Evolutionary conservation across 2,888 invertebrate genomes (phyloP), one percentile per base, ranked within the genome.

Genomic region (Drosophila setosimentum): DNA sequence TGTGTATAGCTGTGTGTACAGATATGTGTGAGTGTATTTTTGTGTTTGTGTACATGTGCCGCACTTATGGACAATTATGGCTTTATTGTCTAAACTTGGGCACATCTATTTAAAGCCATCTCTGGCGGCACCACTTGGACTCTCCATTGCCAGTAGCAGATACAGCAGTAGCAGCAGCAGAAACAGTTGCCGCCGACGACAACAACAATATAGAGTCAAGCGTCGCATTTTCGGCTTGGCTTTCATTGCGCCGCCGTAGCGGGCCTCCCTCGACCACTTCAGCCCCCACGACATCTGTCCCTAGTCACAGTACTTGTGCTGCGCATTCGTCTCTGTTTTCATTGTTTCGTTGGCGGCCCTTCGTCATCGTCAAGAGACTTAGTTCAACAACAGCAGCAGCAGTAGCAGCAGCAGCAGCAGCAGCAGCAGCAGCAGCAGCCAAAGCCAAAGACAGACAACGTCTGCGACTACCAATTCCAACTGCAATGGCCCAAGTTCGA

Each of bases 81-180:
- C 86, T 88, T 86, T 87, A 90, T 86, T 88, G 86, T 87, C 89
- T 86, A 87, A 90, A 90, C 87, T 90, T 90, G 86, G 86, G 83
- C 90, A 86, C 90, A 90, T 86, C 86, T 89, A 86, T 90, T 86
- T 86, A 88, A 90, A 85, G 85, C 90, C 83, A 88, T 75, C 72
- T 66, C 75, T 69, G 70, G 76, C 58, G 71, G 64, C 78, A 73
- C 57, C 55, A 61, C 59, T 66, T 61, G 62, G 78, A 76, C 40
- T 55, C 35, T 27, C n/a, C 37, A 55, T 63, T 53, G 57, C 54
- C 69, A 70, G 60, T 58, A 49, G 48, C 32, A 53, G 11, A 8
- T 29, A 6, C 16, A 35, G 21, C 49, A 50, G n/a, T n/a, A 18
- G 49, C 30, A 54, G 54, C 13, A 53, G 50, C 42, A 42, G 57